Base-by-base conservation (phyloP, 2,113 vertebrate species). In the Rhinichthys klamathensis region DNA sequence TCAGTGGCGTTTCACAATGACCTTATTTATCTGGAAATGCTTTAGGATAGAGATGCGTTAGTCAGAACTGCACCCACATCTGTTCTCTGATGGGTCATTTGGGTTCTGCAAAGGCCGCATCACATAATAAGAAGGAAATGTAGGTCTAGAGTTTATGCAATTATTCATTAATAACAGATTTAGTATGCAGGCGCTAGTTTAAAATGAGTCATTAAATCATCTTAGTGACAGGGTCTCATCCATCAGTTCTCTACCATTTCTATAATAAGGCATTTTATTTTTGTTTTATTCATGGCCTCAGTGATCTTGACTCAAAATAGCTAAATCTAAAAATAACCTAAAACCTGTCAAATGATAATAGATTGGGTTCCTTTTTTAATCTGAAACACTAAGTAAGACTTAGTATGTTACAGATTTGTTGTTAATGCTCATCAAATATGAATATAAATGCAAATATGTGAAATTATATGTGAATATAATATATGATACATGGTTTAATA, bases 181-280 rank as follows among this genome's bases (percentile, higher is more conserved):
- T 74, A 41, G 46, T 74, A 49, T 74, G 72, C 41, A 74, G 41
- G 72, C 41, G 13, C 38, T 74, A 9, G n/a, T 25, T 80, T 18
- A 21, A 80, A 80, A 80, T 44, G 7, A 80, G 58, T 46, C 56
- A 80, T 18, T 63, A 63, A 65, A 30, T 80, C 15, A 65, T 46
- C 38, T 80, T 65, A 25, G 58, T 74, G 41, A 25, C 72, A 27
- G 2, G 12, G 13, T 63, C 35, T 46, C n/a, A 46, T 80, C 18
- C 8, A 63, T 63, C 35, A 46, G 8, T 27, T 80, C 13, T 46
- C 30, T 58, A 38, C 6, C 27, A 58, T 74, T 74, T 74, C 72
- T 74, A 74, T 74, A 74, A 46, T 74, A 78, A 58, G 75, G 30
- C 75, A 25, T 74, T 49, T 74, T 73, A 44, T 44, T 76, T 76